phyloP scores from a whole-genome alignment of 2,797 vertebrate species.

The Betta splendens region DNA sequence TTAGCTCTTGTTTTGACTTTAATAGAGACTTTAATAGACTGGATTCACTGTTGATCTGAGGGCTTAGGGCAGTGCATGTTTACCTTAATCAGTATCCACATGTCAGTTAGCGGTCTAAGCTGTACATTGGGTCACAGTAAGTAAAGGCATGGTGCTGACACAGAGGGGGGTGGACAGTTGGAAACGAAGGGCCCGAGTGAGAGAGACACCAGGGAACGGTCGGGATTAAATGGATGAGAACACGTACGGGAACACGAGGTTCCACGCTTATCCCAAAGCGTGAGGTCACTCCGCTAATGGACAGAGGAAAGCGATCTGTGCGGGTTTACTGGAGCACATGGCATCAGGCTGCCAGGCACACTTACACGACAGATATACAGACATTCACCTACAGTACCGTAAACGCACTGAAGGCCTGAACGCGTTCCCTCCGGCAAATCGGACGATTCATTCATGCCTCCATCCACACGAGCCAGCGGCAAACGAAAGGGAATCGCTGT shows the following conservation, averaged over 20 bases:
- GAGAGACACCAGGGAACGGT: constrained; percentile 37
- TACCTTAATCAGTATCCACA: too few relatives aligned
- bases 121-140: background rate
- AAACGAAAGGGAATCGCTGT: constrained; percentile 2
- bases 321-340: constrained; percentile 59
- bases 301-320: constrained; percentile 61
- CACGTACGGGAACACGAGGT: constrained; percentile 38
- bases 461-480: constrained; percentile 24
- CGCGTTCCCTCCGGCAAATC: constrained; percentile 4
- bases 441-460: constrained; percentile 16
- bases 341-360: constrained; percentile 44
- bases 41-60: too few relatives aligned
- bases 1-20: too few relatives aligned
- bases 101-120: too few relatives aligned
- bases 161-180: constrained; percentile 23
- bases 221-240: constrained; percentile 58
- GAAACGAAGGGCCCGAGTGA: constrained; percentile 34
- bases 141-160: constrained; percentile 21
- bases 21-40: too few relatives aligned
- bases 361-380: constrained; percentile 16
- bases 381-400: constrained; percentile 18
- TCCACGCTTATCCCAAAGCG: constrained; percentile 59
- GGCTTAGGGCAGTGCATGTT: too few relatives aligned
- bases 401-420: background rate
- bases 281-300: constrained; percentile 61